Conservation (phyloP, 2,888 invertebrate genomes). For the Amiota minor region DNA sequence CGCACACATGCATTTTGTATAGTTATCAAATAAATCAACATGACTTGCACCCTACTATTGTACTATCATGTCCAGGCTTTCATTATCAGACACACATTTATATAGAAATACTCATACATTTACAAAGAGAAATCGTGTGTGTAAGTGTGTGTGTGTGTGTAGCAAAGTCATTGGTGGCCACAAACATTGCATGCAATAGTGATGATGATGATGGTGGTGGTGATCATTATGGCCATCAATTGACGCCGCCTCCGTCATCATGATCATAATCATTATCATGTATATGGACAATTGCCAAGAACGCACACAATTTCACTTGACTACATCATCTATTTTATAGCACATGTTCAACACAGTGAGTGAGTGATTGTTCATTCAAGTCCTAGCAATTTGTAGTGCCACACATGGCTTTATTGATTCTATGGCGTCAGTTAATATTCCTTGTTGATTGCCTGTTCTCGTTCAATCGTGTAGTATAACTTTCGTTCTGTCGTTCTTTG, state of each 20-base stretch:
- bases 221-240: background rate
- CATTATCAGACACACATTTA: conserved; percentile 5
- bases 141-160: background rate
- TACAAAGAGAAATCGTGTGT: background rate
- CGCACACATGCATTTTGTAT: background rate
- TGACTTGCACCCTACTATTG: background rate
- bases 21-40: conserved; percentile 10
- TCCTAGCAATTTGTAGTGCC: conserved; percentile 23
- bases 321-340: no score
- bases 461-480: conserved; percentile 9
- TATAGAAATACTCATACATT: background rate
- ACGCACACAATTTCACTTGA: background rate
- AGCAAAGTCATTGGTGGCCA: conserved; percentile 18
- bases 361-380: no score
- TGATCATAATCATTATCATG: background rate
- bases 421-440: background rate
- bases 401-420: conserved; percentile 28
- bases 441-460: background rate
- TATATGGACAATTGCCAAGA: background rate
- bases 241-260: background rate
- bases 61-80: conserved; percentile 22
- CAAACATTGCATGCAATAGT: background rate
- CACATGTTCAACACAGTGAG: no score
- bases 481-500: background rate
- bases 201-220: background rate